These are phyloP conservation scores for Calliphora vicina DNA, from an alignment of 1,140 invertebrate genomes.

Conservation along the genomic window DNA sequence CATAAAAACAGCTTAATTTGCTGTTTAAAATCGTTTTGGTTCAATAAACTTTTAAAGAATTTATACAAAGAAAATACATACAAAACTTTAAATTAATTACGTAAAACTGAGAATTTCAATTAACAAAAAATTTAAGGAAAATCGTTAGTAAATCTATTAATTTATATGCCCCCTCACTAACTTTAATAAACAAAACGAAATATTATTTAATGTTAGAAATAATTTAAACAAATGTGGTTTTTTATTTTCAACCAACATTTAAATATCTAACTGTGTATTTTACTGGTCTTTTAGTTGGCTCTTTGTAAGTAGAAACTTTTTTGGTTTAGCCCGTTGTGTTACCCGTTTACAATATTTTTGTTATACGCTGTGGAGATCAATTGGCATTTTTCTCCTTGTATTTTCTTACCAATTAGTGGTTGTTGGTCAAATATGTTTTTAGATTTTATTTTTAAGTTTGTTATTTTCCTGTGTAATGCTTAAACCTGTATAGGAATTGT, in stretches of 20 bases:
- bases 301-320: neutral
- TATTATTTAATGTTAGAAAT: neutral
- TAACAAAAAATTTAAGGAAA: neutral
- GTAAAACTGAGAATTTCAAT: neutral
- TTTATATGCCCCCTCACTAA: neutral
- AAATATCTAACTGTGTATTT: neutral
- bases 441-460: neutral
- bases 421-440: neutral
- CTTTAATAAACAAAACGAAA: neutral
- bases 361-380: neutral
- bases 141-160: neutral
- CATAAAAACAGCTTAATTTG: neutral
- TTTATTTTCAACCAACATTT: neutral
- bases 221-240: neutral
- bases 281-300: neutral
- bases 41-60: neutral
- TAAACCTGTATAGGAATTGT: neutral
- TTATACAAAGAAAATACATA: neutral
- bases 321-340: neutral
- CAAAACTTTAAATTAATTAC: neutral
- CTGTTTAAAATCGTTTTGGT: neutral
- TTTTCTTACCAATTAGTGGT: constrained; percentile 5
- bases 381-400: neutral
- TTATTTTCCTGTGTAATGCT: neutral
- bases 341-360: neutral